These are phyloP conservation scores for Megastigmus dorsalis DNA, from an alignment of 2,888 invertebrate genomes.

Conservation along the genomic window DNA sequence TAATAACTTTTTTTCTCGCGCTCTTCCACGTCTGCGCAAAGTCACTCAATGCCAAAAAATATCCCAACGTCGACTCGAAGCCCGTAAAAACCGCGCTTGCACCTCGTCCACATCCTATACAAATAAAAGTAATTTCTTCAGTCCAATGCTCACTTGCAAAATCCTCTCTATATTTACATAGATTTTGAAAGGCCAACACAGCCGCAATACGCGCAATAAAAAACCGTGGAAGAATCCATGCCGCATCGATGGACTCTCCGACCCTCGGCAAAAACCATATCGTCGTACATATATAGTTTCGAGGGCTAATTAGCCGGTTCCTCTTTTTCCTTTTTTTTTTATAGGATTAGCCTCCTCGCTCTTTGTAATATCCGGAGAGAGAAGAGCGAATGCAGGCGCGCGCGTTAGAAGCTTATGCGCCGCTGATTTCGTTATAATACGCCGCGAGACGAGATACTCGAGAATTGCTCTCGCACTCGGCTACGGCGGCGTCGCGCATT, in stretches of 20 bases:
- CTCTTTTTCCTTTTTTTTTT: too few species aligned
- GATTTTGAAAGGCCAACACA: background rate
- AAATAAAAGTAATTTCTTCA: background rate
- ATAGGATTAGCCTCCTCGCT: conserved; percentile 41
- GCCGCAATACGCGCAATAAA: background rate
- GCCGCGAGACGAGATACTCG: too few species aligned
- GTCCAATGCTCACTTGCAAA: background rate
- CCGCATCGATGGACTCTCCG: background rate
- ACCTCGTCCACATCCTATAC: background rate
- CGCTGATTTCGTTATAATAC: conserved; percentile 55
- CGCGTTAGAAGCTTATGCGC: too few species aligned
- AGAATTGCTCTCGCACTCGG: too few species aligned
- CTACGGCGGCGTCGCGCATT: too few species aligned
- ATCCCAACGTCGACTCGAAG: too few species aligned
- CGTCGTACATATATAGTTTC: background rate
- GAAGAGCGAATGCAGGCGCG: conserved; percentile 14
- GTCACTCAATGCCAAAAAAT: too few species aligned
- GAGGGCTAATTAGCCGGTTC: conserved; percentile 48
- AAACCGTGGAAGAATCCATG: background rate
- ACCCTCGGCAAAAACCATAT: background rate
- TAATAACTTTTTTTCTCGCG: too few species aligned
- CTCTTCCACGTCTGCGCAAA: too few species aligned
- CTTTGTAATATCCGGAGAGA: conserved; percentile 59
- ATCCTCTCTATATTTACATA: background rate
- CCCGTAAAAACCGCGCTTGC: too few species aligned